A percentile compares a stretch with the other conserved stretches of the same genome.
Conservation (phyloP, 2,797 vertebrate genomes). For the Furcifer pardalis region DNA sequence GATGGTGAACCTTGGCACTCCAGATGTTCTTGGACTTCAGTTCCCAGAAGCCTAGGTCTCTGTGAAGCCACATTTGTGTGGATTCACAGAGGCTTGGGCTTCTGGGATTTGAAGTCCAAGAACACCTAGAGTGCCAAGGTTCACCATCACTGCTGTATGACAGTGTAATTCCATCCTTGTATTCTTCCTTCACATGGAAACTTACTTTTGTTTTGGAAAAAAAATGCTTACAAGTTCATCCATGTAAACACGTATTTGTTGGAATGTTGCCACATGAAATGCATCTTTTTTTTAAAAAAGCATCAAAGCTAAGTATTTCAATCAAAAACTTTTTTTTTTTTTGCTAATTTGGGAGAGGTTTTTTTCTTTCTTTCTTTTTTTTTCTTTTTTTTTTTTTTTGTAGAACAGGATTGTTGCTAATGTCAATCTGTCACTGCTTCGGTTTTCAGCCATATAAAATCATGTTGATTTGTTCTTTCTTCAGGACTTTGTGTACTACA, state of each 20-base stretch:
- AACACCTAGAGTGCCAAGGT: too few species aligned
- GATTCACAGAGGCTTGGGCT: too few species aligned
- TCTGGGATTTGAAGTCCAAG: too few species aligned
- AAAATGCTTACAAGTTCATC: background rate
- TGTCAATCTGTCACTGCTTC: background rate
- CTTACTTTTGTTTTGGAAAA: background rate
- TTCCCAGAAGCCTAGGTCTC: too few species aligned
- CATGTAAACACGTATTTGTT: background rate
- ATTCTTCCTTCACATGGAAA: background rate
- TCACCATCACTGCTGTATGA: too few species aligned
- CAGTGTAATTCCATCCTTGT: background rate
- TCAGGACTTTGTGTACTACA: background rate
- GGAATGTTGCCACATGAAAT: background rate
- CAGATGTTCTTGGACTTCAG: too few species aligned
- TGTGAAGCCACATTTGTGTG: too few species aligned
- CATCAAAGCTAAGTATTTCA: constrained; percentile 5
- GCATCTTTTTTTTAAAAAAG: background rate
- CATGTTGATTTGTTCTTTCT: background rate
- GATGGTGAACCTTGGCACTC: too few species aligned
- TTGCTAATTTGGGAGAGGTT: background rate
- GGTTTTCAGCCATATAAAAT: background rate
- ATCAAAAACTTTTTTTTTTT: background rate
- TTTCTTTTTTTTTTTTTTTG: constrained; percentile 5
- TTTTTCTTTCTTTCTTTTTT: too few species aligned
- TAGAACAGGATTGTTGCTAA: background rate